phyloP scores from a whole-genome alignment of 2,797 vertebrate species.

The Octomys mimax region DNA sequence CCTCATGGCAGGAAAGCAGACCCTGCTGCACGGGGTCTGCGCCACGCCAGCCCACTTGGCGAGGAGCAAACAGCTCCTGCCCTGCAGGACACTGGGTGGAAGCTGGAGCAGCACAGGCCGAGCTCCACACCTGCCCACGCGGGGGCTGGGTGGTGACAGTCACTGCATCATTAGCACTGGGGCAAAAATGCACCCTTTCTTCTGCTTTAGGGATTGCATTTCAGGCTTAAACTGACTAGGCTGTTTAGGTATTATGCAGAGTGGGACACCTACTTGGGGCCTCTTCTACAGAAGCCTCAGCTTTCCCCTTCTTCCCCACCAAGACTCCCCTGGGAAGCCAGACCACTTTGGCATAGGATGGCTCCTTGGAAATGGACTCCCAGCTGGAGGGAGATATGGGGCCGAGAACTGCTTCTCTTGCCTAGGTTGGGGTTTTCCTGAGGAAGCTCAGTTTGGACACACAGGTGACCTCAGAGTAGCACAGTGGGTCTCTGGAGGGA shows the following conservation, averaged over 20 bases:
- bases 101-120: neutral
- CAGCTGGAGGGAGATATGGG: neutral
- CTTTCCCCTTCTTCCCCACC: neutral
- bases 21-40: too few relatives aligned
- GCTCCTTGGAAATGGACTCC: too few relatives aligned
- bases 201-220: neutral
- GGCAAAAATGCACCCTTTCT: neutral
- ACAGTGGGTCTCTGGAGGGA: neutral
- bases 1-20: neutral
- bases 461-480: neutral
- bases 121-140: rapidly evolving
- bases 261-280: neutral
- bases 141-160: neutral
- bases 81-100: neutral
- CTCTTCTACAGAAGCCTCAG: neutral
- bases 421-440: too few relatives aligned
- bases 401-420: neutral
- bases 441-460: neutral
- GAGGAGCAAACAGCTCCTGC: rapidly evolving
- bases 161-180: neutral
- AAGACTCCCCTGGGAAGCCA: neutral
- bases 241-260: neutral
- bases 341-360: neutral
- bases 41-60: neutral
- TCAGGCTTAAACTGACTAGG: neutral